A percentile compares a stretch with the other conserved stretches of the same genome.
Evolutionary conservation across 2,113 vertebrate genomes (phyloP).

Genomic region (Pyrgilauda ruficollis): DNA sequence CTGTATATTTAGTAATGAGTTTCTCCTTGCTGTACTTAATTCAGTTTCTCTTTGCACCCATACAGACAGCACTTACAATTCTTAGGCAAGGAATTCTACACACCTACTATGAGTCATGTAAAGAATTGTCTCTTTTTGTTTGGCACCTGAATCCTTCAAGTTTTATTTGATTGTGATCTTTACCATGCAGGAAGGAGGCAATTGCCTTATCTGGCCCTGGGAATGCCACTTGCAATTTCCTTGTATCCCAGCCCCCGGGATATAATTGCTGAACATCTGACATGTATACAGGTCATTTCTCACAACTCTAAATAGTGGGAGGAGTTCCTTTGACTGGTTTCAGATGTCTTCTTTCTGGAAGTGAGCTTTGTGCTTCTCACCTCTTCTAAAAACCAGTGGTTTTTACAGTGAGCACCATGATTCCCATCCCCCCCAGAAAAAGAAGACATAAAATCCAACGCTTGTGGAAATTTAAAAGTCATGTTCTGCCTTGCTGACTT

Average conservation of each 20-base stretch:
- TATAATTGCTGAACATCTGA: neutral
- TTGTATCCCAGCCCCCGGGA: neutral
- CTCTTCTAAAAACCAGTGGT: neutral
- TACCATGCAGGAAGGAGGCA: neutral
- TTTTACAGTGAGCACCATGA: neutral
- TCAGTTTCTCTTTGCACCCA: neutral
- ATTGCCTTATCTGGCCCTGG: neutral
- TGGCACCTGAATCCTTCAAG: neutral
- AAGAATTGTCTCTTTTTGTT: neutral
- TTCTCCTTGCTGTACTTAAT: neutral
- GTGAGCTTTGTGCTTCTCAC: neutral
- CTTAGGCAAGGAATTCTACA: neutral
- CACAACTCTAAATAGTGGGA: neutral
- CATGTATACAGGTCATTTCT: neutral
- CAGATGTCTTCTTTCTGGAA: neutral
- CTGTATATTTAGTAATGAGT: neutral
- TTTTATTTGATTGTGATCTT: neutral
- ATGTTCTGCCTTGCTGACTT: neutral
- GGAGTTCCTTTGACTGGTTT: neutral
- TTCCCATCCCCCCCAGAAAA: fast-evolving
- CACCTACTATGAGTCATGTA: neutral
- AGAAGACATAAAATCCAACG: neutral
- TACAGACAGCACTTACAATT: neutral
- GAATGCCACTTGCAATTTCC: neutral
- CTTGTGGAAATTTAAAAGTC: neutral